These are phyloP conservation scores for Netelia inedita DNA, from an alignment of 2,888 invertebrate species.

Conservation along the genomic window DNA sequence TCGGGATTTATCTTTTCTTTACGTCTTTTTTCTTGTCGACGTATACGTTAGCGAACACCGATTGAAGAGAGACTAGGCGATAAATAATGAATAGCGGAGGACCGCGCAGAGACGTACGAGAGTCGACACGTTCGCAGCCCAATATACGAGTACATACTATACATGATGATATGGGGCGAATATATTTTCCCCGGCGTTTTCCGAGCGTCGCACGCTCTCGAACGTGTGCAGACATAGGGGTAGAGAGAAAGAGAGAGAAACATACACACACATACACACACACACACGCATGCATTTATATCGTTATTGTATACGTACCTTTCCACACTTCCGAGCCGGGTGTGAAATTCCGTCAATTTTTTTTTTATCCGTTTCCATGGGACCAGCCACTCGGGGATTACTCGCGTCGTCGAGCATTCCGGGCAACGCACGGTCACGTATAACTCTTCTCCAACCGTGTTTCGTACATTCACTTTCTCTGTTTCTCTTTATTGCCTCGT, in stretches of 20 bases:
- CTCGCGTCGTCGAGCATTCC: conserved; percentile 56
- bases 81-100: conserved; percentile 59
- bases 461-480: conserved; percentile 37
- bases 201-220: conserved; percentile 9
- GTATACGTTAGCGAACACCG: conserved; percentile 8
- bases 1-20: conserved; percentile 9
- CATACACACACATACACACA: neutral
- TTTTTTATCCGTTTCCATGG: conserved; percentile 54
- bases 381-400: conserved; percentile 63
- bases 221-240: neutral
- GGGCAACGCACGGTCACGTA: conserved; percentile 27
- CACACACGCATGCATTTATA: neutral
- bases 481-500: conserved; percentile 32
- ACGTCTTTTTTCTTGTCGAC: neutral
- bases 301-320: conserved; percentile 32
- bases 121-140: conserved; percentile 40
- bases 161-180: conserved; percentile 46
- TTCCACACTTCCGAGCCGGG: conserved; percentile 47
- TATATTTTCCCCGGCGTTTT: conserved; percentile 45
- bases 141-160: conserved; percentile 27
- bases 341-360: conserved; percentile 41
- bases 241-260: neutral
- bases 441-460: conserved; percentile 35
- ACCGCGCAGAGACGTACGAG: conserved; percentile 27
- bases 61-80: conserved; percentile 53